Evolutionary conservation across 2,888 invertebrate genomes (phyloP).

Genomic region (Lottia scabra): DNA sequence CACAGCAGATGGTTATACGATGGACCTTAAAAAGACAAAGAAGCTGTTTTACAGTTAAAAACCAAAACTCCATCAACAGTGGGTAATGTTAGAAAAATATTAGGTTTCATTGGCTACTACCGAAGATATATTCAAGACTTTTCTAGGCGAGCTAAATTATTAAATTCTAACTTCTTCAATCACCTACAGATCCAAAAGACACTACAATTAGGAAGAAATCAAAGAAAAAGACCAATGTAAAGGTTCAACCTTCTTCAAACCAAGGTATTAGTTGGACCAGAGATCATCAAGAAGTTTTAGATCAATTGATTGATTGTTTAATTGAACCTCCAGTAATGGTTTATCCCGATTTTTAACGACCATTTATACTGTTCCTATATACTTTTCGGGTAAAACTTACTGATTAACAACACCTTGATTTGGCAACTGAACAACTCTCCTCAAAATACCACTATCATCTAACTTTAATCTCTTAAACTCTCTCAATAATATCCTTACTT

Average conservation of each 20-base stretch:
- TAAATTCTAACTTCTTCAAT: constrained; percentile 19
- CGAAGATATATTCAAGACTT: constrained; percentile 26
- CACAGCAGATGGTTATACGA: constrained; percentile 24
- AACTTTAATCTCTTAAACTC: not conserved
- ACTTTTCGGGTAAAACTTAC: constrained; percentile 8
- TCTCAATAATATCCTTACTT: not conserved
- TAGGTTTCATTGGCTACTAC: constrained; percentile 29
- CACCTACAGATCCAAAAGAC: not conserved
- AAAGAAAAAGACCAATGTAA: no score
- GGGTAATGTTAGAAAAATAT: constrained; percentile 22
- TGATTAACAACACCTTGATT: not conserved
- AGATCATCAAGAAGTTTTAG: constrained; percentile 14
- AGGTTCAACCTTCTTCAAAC: constrained; percentile 1
- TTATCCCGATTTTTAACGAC: constrained; percentile 9
- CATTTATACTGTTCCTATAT: not conserved
- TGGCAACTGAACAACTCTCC: not conserved
- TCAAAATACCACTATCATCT: not conserved
- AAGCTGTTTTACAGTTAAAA: constrained; percentile 23
- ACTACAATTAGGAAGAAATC: no score
- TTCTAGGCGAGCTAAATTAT: constrained; percentile 13
- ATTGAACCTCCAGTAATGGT: not conserved
- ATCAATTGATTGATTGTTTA: not conserved
- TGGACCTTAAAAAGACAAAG: constrained; percentile 23
- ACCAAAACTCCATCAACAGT: constrained; percentile 16
- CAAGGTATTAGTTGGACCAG: constrained; percentile 6